Conservation (phyloP, 1,140 invertebrate species). For the Subanguina moxae region DNA sequence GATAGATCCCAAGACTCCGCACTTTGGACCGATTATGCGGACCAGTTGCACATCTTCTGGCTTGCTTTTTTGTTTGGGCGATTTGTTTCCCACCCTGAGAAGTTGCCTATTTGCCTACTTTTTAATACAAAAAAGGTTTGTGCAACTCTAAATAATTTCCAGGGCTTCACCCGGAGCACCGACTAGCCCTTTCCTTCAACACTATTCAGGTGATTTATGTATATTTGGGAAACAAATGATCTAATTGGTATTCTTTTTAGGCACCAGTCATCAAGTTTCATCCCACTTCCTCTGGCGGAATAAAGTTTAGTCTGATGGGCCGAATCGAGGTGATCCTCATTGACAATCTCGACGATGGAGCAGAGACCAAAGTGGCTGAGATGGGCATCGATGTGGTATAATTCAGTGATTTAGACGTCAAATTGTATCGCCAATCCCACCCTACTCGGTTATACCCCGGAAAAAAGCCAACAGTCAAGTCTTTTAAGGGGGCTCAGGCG, state of each 20-base stretch:
- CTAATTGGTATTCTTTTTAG: slow-evolving; percentile 21
- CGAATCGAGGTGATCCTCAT: slow-evolving; percentile 48
- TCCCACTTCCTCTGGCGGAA: slow-evolving; percentile 43
- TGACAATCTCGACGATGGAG: slow-evolving; percentile 10
- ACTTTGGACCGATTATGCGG: slow-evolving; percentile 57
- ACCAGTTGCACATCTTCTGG: slow-evolving; percentile 44
- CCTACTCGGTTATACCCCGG: too few relatives aligned
- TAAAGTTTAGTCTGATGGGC: slow-evolving; percentile 49
- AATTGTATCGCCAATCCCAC: too few relatives aligned
- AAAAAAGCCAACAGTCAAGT: too few relatives aligned
- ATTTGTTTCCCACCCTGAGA: slow-evolving; percentile 55
- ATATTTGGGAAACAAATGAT: neutral
- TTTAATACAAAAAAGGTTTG: too few relatives aligned
- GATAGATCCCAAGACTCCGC: slow-evolving; percentile 54
- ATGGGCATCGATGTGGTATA: slow-evolving; percentile 49
- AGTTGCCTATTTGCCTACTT: neutral
- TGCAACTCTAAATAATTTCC: too few relatives aligned
- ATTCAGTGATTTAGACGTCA: too few relatives aligned
- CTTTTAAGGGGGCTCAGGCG: too few relatives aligned
- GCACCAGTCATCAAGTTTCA: slow-evolving; percentile 48
- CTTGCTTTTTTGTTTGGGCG: slow-evolving; percentile 53
- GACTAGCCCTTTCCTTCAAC: slow-evolving; percentile 35
- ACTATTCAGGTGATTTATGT: slow-evolving; percentile 18
- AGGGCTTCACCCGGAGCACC: slow-evolving; percentile 36
- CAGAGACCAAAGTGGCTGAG: slow-evolving; percentile 45